Conservation (phyloP, 2,797 vertebrate genomes). For the Huso huso region DNA sequence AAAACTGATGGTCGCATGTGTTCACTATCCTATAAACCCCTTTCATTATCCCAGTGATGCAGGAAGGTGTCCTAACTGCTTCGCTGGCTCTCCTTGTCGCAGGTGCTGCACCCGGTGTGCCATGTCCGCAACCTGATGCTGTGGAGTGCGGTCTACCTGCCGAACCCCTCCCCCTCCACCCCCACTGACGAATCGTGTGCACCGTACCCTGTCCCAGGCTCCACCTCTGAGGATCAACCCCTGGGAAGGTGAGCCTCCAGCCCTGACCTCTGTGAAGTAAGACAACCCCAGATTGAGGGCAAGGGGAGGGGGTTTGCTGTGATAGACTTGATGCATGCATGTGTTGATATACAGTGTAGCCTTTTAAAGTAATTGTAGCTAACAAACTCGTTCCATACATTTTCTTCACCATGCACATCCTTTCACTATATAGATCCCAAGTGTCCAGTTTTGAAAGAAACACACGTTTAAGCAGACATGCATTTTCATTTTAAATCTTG, state of each 20-base stretch:
- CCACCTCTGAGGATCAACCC: conserved; percentile 76
- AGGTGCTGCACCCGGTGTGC: conserved; percentile 96
- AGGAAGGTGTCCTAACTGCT: neutral
- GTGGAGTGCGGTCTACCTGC: conserved; percentile 94
- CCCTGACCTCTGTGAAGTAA: conserved; percentile 50
- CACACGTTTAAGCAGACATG: too few species aligned
- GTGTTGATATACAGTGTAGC: conserved; percentile 3
- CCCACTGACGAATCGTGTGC: conserved; percentile 78
- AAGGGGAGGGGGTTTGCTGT: neutral
- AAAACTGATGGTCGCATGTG: too few species aligned
- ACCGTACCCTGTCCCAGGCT: conserved; percentile 77
- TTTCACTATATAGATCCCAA: too few species aligned
- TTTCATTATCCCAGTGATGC: too few species aligned
- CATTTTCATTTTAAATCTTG: too few species aligned
- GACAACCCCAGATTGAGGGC: conserved; percentile 40
- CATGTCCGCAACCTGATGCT: conserved; percentile 94
- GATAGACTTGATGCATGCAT: conserved; percentile 2
- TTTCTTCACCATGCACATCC: too few species aligned
- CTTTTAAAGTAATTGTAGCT: conserved; percentile 5
- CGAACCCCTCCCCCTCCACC: conserved; percentile 83
- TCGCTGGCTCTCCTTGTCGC: neutral
- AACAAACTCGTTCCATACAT: neutral
- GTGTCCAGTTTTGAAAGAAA: too few species aligned
- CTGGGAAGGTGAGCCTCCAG: conserved; percentile 81
- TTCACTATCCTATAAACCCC: too few species aligned